A percentile compares a stretch with the other conserved stretches of the same genome.
These are phyloP conservation scores for Laterallus jamaicensis DNA, from an alignment of 2,113 vertebrate species.

Conservation along the genomic window DNA sequence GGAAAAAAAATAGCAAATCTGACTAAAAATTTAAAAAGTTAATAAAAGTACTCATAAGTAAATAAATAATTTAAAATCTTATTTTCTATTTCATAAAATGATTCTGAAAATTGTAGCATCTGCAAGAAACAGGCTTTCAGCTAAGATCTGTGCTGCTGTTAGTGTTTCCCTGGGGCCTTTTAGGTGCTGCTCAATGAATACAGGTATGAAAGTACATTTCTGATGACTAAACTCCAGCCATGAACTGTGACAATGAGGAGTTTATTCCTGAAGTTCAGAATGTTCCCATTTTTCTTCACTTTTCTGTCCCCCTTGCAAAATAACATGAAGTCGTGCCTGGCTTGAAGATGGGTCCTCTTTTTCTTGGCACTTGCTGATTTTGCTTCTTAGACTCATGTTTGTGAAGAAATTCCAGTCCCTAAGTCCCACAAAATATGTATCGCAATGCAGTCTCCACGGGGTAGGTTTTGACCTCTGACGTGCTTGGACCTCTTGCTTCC, in stretches of 20 bases:
- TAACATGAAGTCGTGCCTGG: neutral
- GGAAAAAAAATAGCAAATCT: neutral
- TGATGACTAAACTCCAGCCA: neutral
- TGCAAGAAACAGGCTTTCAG: neutral
- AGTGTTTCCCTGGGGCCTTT: neutral
- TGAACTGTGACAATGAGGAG: neutral
- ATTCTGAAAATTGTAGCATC: neutral
- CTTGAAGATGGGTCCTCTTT: slow-evolving; percentile 32
- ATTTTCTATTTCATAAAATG: neutral
- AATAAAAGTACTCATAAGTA: neutral
- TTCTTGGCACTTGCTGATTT: slow-evolving; percentile 38
- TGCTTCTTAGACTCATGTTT: slow-evolving; percentile 3
- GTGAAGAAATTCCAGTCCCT: slow-evolving; percentile 5
- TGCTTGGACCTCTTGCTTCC: neutral
- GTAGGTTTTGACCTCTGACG: neutral
- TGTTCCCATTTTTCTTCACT: neutral
- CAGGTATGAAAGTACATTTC: neutral
- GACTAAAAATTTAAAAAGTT: neutral
- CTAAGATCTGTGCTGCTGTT: neutral
- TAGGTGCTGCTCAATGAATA: neutral
- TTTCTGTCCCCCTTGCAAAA: neutral
- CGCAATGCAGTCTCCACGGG: neutral
- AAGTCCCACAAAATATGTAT: neutral
- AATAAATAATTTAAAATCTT: neutral
- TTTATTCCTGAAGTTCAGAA: slow-evolving; percentile 11